Percentiles rank a stretch among this genome's conserved stretches.
Evolutionary conservation across 1,140 invertebrate genomes (phyloP).

Genomic region (Cyclargus thomasi): DNA sequence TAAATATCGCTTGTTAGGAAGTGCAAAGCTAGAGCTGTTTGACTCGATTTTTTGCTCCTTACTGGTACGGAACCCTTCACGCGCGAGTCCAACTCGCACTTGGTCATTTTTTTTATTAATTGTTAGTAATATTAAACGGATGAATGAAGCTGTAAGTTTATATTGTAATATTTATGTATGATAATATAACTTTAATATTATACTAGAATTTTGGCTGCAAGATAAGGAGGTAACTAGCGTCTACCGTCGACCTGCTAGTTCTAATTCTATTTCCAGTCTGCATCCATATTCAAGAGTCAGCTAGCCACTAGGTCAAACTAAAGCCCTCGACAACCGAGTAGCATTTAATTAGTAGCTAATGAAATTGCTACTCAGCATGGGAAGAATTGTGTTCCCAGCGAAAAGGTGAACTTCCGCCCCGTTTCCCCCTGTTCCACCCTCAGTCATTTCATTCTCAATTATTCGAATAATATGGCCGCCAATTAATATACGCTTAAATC

Average conservation of each 20-base stretch:
- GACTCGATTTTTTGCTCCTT: too few species aligned
- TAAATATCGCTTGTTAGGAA: too few species aligned
- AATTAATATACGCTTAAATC: neutral
- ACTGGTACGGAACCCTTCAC: too few species aligned
- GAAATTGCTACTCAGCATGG: neutral
- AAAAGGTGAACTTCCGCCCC: neutral
- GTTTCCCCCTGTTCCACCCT: neutral
- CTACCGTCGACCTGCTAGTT: neutral
- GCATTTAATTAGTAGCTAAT: neutral
- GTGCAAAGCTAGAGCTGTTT: too few species aligned
- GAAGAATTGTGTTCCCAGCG: neutral
- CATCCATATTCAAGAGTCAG: slow-evolving; percentile 1
- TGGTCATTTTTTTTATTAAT: too few species aligned
- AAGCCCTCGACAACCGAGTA: neutral
- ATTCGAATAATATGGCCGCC: neutral
- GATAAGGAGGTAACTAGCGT: too few species aligned
- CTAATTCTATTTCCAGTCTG: neutral
- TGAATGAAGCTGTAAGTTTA: too few species aligned
- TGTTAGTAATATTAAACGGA: too few species aligned
- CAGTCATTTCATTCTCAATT: neutral
- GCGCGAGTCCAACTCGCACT: too few species aligned
- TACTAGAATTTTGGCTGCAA: too few species aligned
- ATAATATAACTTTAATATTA: too few species aligned
- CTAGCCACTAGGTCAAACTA: slow-evolving; percentile 2
- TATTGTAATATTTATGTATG: too few species aligned